phyloP scores from a whole-genome alignment of 2,797 vertebrate species.

The Nyctibius grandis region DNA sequence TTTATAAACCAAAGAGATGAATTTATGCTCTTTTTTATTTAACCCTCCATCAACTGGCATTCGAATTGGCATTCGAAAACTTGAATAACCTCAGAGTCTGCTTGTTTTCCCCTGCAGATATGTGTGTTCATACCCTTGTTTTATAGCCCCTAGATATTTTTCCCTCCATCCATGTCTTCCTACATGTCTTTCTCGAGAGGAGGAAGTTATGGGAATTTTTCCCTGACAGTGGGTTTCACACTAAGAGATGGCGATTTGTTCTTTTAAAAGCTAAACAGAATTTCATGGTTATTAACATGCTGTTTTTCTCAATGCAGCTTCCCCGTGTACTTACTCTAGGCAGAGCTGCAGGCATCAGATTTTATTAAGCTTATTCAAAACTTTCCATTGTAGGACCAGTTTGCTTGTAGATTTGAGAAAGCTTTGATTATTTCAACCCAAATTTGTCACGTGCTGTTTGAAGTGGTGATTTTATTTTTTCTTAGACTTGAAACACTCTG shows the following conservation, averaged over 20 bases:
- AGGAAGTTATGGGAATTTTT: neutral
- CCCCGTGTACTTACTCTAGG: neutral
- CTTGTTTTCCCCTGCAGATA: neutral
- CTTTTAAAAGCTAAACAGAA: constrained; percentile 28
- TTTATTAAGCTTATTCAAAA: constrained; percentile 37
- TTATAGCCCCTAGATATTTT: neutral
- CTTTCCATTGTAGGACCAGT: neutral
- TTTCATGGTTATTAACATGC: constrained; percentile 43
- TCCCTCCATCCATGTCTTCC: neutral
- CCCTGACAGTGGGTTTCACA: neutral
- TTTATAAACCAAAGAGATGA: neutral
- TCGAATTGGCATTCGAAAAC: neutral
- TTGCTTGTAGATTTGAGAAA: constrained; percentile 1
- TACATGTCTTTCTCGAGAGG: neutral
- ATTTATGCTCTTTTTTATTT: neutral
- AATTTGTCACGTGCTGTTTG: neutral
- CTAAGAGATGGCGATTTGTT: neutral
- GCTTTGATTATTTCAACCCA: constrained; percentile 15
- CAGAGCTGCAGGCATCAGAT: neutral
- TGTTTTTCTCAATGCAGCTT: neutral
- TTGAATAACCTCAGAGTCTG: neutral
- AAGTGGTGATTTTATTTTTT: neutral
- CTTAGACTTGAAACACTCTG: neutral
- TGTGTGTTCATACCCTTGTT: neutral
- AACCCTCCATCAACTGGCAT: neutral